Conservation (phyloP, 2,888 invertebrate genomes). For the Crossocerus cetratus region DNA sequence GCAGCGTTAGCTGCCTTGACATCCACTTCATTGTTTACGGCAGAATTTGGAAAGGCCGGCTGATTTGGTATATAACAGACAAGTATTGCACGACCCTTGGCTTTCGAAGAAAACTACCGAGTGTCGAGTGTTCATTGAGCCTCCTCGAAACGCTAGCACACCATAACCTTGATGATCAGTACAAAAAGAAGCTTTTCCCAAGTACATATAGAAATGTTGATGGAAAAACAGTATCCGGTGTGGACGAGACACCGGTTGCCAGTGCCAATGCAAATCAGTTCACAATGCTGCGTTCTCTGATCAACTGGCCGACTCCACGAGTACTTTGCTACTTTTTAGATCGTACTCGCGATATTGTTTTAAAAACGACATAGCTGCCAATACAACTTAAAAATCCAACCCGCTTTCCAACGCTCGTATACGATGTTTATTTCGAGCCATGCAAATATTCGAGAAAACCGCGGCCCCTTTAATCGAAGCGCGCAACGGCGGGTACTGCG, state of each 20-base stretch:
- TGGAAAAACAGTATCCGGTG: too few relatives aligned
- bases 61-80: too few relatives aligned
- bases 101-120: too few relatives aligned
- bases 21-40: conserved; percentile 60
- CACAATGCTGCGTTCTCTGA: neutral
- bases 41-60: neutral
- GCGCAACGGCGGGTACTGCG: neutral
- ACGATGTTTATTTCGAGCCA: too few relatives aligned
- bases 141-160: conserved; percentile 6
- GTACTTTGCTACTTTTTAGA: neutral
- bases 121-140: neutral
- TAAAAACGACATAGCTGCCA: conserved; percentile 32
- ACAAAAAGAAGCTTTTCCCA: neutral
- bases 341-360: conserved; percentile 19
- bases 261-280: neutral
- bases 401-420: too few relatives aligned
- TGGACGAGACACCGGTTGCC: too few relatives aligned
- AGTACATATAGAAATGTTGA: too few relatives aligned
- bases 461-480: neutral
- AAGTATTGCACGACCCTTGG: too few relatives aligned
- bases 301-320: neutral
- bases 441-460: neutral
- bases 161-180: conserved; percentile 28
- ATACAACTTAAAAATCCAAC: neutral
- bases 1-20: conserved; percentile 72